These are phyloP conservation scores for Gambusia holbrooki DNA, from an alignment of 2,113 vertebrate species.

Conservation along the genomic window DNA sequence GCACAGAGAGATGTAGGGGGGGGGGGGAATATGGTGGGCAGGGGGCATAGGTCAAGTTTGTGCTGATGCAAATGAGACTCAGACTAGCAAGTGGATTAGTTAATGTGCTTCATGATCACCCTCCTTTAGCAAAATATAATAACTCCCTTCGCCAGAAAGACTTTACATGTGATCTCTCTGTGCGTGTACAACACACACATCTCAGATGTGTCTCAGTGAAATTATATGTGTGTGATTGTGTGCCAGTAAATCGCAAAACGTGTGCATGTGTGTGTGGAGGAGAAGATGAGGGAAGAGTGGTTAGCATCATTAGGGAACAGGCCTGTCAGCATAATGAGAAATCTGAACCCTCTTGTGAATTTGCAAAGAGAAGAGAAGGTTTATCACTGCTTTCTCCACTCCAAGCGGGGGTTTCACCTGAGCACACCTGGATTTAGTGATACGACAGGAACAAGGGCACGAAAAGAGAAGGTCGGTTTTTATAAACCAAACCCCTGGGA, in stretches of 20 bases:
- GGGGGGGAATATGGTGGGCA: background rate
- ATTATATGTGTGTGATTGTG: conserved; percentile 43
- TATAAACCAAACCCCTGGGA: conserved; percentile 47
- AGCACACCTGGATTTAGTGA: conserved; percentile 28
- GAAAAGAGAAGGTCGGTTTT: conserved; percentile 10
- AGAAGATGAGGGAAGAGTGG: conserved; percentile 64
- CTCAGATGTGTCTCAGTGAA: conserved; percentile 35
- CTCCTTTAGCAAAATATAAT: conserved; percentile 57
- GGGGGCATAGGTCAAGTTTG: conserved; percentile 80
- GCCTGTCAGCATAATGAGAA: conserved; percentile 71
- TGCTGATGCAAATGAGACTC: conserved; percentile 82
- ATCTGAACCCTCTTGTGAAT: conserved; percentile 61
- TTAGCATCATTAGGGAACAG: conserved; percentile 71
- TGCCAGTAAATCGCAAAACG: conserved; percentile 54
- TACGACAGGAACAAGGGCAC: conserved; percentile 11
- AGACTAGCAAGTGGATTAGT: conserved; percentile 66
- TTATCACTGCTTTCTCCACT: conserved; percentile 6
- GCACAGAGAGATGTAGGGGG: conserved; percentile 26
- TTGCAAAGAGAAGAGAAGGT: conserved; percentile 16
- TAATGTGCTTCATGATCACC: conserved; percentile 51
- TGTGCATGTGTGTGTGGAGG: conserved; percentile 44
- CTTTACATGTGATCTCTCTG: conserved; percentile 9
- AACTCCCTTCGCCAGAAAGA: conserved; percentile 31
- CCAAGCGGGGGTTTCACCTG: conserved; percentile 2
- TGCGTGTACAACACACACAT: background rate